Evolutionary conservation across 1,140 invertebrate genomes (phyloP).

Genomic region (Lanistes nyassanus): DNA sequence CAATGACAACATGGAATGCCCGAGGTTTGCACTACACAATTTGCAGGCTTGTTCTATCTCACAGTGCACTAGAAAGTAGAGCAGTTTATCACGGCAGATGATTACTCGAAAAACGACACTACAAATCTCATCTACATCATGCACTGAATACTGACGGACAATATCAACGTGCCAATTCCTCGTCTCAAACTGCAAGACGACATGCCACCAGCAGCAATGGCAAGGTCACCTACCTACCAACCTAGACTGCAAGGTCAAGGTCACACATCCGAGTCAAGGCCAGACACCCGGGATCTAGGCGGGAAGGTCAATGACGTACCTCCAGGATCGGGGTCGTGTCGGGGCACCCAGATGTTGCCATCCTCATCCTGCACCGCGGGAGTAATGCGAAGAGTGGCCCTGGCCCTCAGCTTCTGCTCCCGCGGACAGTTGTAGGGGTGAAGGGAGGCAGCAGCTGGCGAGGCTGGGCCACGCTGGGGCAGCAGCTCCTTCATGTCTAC

Average conservation of each 20-base stretch:
- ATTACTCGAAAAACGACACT: no score
- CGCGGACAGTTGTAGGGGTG: slow-evolving; percentile 29
- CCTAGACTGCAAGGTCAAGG: slow-evolving; percentile 1
- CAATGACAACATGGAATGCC: no score
- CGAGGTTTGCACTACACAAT: no score
- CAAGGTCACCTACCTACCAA: no score
- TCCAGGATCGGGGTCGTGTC: slow-evolving; percentile 27
- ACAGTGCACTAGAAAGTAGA: no score
- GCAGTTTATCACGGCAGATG: no score
- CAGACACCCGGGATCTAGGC: slow-evolving; percentile 12
- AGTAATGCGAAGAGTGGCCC: slow-evolving; percentile 45
- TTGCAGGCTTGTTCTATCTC: no score
- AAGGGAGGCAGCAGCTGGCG: slow-evolving; percentile 9
- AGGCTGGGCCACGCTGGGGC: slow-evolving; percentile 18
- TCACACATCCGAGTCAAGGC: neutral
- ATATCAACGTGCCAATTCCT: no score
- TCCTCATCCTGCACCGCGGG: slow-evolving; percentile 44
- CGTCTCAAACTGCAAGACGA: no score
- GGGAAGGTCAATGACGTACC: slow-evolving; percentile 28
- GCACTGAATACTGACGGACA: no score
- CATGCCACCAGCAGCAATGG: no score
- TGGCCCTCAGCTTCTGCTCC: slow-evolving; percentile 43
- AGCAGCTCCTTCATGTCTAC: slow-evolving; percentile 40
- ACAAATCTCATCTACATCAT: no score
- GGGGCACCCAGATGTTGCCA: slow-evolving; percentile 52